Conservation (phyloP, 2,113 vertebrate genomes). For the western clawed frog (Xenopus tropicalis) region UCB_Xtro_10.0 CM004447.2:105479001-105479500, state of each 20-base stretch:
- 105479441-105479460: too few relatives aligned
- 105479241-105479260: conserved; percentile 57
- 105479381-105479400: conserved; percentile 71
- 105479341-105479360: conserved; percentile 65
- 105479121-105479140: not conserved
- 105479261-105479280: conserved; percentile 68
- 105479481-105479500: too few relatives aligned
- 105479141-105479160: conserved; percentile 4
- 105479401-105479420: conserved; percentile 48
- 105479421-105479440: conserved; percentile 53
- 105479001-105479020: too few relatives aligned
- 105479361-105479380: conserved; percentile 45
- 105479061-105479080: too few relatives aligned
- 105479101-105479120: too few relatives aligned
- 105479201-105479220: conserved; percentile 53
- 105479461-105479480: too few relatives aligned
- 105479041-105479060: too few relatives aligned
- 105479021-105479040: too few relatives aligned
- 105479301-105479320: conserved; percentile 72
- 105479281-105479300: conserved; percentile 63
- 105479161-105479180: conserved; percentile 27
- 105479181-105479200: conserved; percentile 47
- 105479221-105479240: conserved; percentile 67
- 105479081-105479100: too few relatives aligned
- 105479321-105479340: conserved; percentile 61